Conservation (phyloP, 2,888 invertebrate species). For the Drosophila helvetica region DNA sequence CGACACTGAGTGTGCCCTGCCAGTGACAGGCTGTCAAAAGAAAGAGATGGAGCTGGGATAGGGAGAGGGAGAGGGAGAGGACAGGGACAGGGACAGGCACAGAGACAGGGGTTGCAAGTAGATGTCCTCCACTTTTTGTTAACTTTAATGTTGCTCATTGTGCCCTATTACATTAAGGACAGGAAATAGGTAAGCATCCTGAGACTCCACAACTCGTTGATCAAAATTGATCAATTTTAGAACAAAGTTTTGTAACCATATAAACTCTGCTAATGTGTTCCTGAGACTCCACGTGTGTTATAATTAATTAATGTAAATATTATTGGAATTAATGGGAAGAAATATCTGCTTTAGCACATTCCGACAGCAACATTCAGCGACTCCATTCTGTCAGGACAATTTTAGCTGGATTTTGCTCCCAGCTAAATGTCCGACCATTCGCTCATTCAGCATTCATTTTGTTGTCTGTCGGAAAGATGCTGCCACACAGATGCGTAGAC, state of each 20-base stretch:
- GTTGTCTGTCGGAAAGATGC: slow-evolving; percentile 11
- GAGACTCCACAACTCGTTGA: neutral
- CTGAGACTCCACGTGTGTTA: too few species aligned
- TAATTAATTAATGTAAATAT: too few species aligned
- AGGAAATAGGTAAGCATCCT: neutral
- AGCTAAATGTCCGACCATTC: slow-evolving; percentile 6
- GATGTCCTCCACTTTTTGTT: slow-evolving; percentile 68
- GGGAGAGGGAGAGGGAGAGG: slow-evolving; percentile 3
- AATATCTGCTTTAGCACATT: slow-evolving; percentile 72
- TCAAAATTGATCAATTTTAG: too few species aligned
- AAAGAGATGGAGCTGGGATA: neutral
- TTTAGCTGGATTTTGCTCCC: slow-evolving; percentile 49
- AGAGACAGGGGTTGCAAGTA: slow-evolving; percentile 19
- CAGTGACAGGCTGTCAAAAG: slow-evolving; percentile 72
- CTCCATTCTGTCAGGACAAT: slow-evolving; percentile 47
- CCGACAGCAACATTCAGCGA: slow-evolving; percentile 46
- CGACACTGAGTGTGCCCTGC: slow-evolving; percentile 71
- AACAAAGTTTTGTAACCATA: too few species aligned
- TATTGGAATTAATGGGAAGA: slow-evolving; percentile 32
- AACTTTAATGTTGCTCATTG: slow-evolving; percentile 46
- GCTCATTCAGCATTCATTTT: slow-evolving; percentile 24
- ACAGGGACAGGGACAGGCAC: too few species aligned
- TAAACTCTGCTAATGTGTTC: too few species aligned
- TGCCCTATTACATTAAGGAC: slow-evolving; percentile 5
- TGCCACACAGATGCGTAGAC: slow-evolving; percentile 32